Evolutionary conservation across 2,888 invertebrate genomes (phyloP).

Genomic region (Lycophotia porphyrea): DNA sequence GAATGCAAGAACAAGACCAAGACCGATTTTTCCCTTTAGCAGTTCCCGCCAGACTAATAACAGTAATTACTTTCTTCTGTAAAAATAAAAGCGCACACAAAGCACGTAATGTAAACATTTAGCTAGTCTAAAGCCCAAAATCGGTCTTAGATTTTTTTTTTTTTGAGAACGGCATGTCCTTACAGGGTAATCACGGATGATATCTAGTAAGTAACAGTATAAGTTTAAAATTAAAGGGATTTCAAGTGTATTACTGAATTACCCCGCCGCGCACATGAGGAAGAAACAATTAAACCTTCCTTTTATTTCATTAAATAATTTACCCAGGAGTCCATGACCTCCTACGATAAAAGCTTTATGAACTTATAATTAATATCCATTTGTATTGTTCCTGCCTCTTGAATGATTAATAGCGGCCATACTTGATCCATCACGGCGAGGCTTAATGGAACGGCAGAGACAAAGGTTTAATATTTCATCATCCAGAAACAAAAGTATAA

Average conservation of each 20-base stretch:
- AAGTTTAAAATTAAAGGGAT: neutral
- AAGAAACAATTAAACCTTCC: neutral
- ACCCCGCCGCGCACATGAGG: fast-evolving
- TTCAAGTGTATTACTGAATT: neutral
- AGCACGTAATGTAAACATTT: no score
- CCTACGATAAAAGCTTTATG: conserved; percentile 14
- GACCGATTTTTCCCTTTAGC: no score
- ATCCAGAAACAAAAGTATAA: neutral
- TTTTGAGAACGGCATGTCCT: no score
- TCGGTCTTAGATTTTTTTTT: no score
- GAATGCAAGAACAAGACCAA: no score
- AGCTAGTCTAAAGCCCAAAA: no score
- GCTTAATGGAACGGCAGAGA: neutral
- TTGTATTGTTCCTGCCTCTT: conserved; percentile 9
- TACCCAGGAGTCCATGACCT: neutral
- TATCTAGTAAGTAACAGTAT: no score
- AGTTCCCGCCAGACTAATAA: no score
- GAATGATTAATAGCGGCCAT: conserved; percentile 18
- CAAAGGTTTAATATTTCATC: neutral
- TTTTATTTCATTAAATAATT: conserved; percentile 1
- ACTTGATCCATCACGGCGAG: conserved; percentile 1
- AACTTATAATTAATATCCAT: conserved; percentile 27
- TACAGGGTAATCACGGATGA: no score
- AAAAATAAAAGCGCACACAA: no score
- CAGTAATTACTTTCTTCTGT: no score